Evolutionary conservation across 2,888 invertebrate species (phyloP).

Genomic region (Cabera pusaria): DNA sequence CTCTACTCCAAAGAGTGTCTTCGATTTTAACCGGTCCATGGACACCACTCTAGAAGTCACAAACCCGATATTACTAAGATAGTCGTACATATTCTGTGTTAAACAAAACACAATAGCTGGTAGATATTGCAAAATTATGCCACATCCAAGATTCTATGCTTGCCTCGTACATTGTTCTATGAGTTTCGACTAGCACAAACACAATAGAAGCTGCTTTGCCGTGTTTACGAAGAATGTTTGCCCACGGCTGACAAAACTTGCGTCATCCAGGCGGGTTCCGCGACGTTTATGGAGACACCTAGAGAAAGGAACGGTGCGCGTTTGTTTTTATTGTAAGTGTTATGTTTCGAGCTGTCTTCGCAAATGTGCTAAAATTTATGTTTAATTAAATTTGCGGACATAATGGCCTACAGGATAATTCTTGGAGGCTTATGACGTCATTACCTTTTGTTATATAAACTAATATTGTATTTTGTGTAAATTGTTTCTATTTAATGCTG

Average conservation of each 20-base stretch:
- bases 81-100: no score
- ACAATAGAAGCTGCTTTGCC: constrained; percentile 64
- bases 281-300: constrained; percentile 28
- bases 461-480: no score
- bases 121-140: no score
- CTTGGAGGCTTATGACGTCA: no score
- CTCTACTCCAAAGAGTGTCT: no score
- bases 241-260: constrained; percentile 50
- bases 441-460: no score
- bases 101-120: no score
- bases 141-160: constrained; percentile 11
- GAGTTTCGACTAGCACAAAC: constrained; percentile 39
- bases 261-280: constrained; percentile 38
- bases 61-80: no score
- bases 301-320: constrained; percentile 5
- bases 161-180: constrained; percentile 1
- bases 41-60: no score
- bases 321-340: constrained; percentile 18
- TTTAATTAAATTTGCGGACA: constrained; percentile 13
- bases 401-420: no score
- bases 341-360: constrained; percentile 9
- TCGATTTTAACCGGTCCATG: no score
- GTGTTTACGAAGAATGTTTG: constrained; percentile 63
- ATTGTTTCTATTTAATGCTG: no score
- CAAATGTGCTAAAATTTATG: constrained; percentile 3